Evolutionary conservation across 2,113 vertebrate species (phyloP), one percentile per base, ranked within the genome.

Genomic region (Cinclus mexicanus): DNA sequence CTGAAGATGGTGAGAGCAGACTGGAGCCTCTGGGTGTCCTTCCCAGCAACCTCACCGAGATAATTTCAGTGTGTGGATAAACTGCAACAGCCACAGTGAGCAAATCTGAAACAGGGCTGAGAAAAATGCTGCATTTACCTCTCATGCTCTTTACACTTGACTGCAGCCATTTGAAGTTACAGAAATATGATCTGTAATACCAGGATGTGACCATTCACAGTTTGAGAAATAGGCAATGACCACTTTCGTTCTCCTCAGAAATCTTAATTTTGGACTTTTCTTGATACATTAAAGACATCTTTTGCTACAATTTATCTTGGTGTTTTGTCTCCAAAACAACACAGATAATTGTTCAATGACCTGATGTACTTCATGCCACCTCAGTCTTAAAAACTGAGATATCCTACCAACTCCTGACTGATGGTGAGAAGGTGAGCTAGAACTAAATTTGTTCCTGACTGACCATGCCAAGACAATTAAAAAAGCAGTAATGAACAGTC

Each of bases 181-280:
- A 7, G 15, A 33, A 76, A 19, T 37, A 5, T 0, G 14, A 31
- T 39, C 2, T 0, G 0, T 35, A 14, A 14, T 49, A 61, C 22
- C 35, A 52, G 41, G 24, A 42, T 28, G 22, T 57, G 47, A 42
- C 23, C 15, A 14, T 18, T 24, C 35, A 23, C 14, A 44, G 33
- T 67, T 70, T 56, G 67, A 60, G 74, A 80, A 44, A 56, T 47
- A 55, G 52, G 24, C 39, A 46, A 8, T n/a, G 56, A 9, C 42
- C 7, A 4, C 39, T 49, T 64, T n/a, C 25, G 4, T 0, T 14
- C 6, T 4, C 17, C 5, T 5, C 3, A 7, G 14, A 69, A 64
- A 15, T 63, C 22, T 52, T 56, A 26, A 13, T 69, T 92, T 61
- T 49, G 16, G 18, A 61, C 14, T 63, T 63, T 49, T 46, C 55